Percentiles rank a stretch among this genome's conserved stretches.
These are phyloP conservation scores for Diarsia dahlii DNA, from an alignment of 2,888 invertebrate species.

Conservation along the genomic window DNA sequence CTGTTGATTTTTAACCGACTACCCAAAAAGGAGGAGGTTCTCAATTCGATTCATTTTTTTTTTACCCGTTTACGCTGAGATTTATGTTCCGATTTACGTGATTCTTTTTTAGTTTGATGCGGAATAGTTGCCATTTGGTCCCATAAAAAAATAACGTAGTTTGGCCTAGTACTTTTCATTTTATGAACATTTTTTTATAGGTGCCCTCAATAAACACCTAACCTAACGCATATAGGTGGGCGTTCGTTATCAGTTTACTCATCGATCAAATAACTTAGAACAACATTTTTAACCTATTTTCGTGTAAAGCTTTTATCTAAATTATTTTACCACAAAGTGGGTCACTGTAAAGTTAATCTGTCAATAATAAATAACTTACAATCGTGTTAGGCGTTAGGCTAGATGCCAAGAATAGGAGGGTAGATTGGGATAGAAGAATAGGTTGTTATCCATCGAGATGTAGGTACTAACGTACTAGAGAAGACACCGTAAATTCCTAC, in stretches of 20 bases:
- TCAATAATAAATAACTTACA: conserved; percentile 34
- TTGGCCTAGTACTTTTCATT: too few relatives aligned
- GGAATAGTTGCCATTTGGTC: too few relatives aligned
- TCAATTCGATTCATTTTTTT: too few relatives aligned
- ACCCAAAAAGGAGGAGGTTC: too few relatives aligned
- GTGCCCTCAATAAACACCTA: conserved; percentile 23
- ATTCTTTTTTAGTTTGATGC: too few relatives aligned
- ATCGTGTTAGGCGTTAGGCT: background rate
- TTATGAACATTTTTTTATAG: background rate
- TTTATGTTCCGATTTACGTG: too few relatives aligned
- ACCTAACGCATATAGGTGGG: background rate
- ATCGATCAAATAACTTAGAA: conserved; percentile 41
- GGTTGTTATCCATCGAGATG: background rate
- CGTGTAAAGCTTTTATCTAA: conserved; percentile 55
- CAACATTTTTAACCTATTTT: conserved; percentile 32
- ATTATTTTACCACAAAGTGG: conserved; percentile 49
- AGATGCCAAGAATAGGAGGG: conserved; percentile 9
- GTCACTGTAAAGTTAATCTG: conserved; percentile 40
- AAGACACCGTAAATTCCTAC: too few relatives aligned
- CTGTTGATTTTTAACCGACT: too few relatives aligned
- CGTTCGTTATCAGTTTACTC: conserved; percentile 34
- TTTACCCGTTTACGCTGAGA: too few relatives aligned
- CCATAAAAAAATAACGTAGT: too few relatives aligned
- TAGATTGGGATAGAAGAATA: background rate
- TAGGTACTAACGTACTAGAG: too few relatives aligned